Percentiles rank a stretch among this genome's conserved stretches.
Evolutionary conservation across 2,888 invertebrate species (phyloP).

Genomic region (Euzophera pinguis): DNA sequence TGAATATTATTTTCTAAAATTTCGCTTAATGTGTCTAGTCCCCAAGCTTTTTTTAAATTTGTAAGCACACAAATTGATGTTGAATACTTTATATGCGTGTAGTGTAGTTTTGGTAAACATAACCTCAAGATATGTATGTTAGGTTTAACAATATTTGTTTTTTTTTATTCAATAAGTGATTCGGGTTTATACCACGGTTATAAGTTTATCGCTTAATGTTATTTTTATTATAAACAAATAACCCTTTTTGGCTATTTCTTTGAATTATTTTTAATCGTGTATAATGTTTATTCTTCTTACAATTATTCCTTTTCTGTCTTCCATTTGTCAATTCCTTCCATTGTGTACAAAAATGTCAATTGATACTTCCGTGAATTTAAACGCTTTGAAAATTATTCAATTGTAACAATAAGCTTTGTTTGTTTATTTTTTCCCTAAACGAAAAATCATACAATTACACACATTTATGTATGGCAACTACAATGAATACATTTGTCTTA

Average conservation of each 20-base stretch:
- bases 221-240: background rate
- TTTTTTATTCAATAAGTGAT: too few relatives aligned
- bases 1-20: conserved; percentile 18
- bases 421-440: too few relatives aligned
- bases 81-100: conserved; percentile 1
- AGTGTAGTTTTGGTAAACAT: background rate
- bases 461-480: too few relatives aligned
- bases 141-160: too few relatives aligned
- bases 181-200: too few relatives aligned
- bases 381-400: background rate
- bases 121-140: background rate
- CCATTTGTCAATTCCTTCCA: conserved; percentile 77
- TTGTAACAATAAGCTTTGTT: background rate
- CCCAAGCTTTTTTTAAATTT: conserved; percentile 35
- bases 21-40: conserved; percentile 53
- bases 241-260: background rate
- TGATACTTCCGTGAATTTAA: conserved; percentile 51
- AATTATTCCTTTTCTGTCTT: conserved; percentile 65
- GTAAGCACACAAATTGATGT: conserved; percentile 18
- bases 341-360: conserved; percentile 74
- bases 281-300: conserved; percentile 26
- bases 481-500: too few relatives aligned
- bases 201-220: background rate
- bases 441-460: too few relatives aligned
- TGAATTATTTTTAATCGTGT: background rate